Evolutionary conservation across 2,797 vertebrate genomes (phyloP).

Genomic region (Bovichtus variegatus): DNA sequence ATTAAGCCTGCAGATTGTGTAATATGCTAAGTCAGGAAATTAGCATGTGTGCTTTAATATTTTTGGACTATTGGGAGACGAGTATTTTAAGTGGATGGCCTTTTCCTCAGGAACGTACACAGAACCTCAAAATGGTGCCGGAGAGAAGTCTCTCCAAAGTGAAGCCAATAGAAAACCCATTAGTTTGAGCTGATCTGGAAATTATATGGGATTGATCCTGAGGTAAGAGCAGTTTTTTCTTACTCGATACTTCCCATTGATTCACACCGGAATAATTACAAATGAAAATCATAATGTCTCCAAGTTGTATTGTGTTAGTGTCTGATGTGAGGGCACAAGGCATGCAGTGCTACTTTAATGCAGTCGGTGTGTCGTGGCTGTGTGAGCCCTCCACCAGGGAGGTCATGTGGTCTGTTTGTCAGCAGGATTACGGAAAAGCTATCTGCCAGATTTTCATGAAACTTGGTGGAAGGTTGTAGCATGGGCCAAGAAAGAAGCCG

Average conservation of each 20-base stretch:
- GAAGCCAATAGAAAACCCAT: constrained; percentile 84
- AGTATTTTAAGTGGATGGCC: constrained; percentile 72
- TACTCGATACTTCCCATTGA: constrained; percentile 83
- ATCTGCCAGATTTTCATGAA: too few species aligned
- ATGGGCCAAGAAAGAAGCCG: too few species aligned
- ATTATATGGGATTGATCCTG: constrained; percentile 85
- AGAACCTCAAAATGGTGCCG: constrained; percentile 71
- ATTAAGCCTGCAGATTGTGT: constrained; percentile 73
- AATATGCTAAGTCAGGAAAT: constrained; percentile 79
- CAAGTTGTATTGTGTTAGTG: constrained; percentile 76
- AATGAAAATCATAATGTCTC: constrained; percentile 83
- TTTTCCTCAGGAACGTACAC: constrained; percentile 68
- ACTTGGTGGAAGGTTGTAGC: too few species aligned
- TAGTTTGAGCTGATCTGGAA: constrained; percentile 86
- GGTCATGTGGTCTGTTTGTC: too few species aligned
- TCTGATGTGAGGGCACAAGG: constrained; percentile 46
- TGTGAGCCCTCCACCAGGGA: too few species aligned
- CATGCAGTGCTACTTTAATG: constrained; percentile 20
- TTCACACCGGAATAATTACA: constrained; percentile 81
- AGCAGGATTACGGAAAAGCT: too few species aligned
- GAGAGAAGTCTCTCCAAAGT: constrained; percentile 72
- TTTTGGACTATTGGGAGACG: constrained; percentile 76
- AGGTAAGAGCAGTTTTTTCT: constrained; percentile 82
- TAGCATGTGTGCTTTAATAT: constrained; percentile 80
- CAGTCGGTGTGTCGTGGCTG: too few species aligned